A percentile compares a stretch with the other conserved stretches of the same genome.
Conservation (phyloP, 2,797 vertebrate genomes). For the Microchirus variegatus region DNA sequence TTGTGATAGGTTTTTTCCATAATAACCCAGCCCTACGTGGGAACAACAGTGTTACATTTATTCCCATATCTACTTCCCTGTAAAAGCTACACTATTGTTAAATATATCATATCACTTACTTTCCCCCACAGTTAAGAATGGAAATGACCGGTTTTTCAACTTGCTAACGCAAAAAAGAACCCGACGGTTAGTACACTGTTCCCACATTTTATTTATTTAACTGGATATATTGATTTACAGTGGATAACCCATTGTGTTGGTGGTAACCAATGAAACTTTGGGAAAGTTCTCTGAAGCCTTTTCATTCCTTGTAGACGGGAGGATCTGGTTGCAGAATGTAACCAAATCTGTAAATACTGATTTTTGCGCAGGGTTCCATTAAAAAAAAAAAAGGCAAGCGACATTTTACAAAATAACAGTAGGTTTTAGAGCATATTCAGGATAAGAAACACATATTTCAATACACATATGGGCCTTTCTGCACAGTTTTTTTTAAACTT, state of each 20-base stretch:
- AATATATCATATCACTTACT: neutral
- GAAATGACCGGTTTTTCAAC: conserved; percentile 7
- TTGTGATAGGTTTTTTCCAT: no score
- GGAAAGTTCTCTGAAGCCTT: conserved; percentile 4
- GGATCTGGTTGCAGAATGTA: neutral
- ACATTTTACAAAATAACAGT: conserved; percentile 5
- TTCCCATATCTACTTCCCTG: neutral
- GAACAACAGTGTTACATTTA: neutral
- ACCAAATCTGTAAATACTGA: neutral
- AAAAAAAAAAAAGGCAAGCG: no score
- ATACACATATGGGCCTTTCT: neutral
- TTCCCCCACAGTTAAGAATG: conserved; percentile 2
- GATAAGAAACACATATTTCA: neutral
- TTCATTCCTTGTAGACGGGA: neutral
- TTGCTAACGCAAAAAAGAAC: neutral
- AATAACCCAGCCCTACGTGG: neutral
- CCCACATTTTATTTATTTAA: conserved; percentile 14
- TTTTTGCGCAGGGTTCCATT: neutral
- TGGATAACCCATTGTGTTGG: conserved; percentile 5
- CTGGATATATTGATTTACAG: conserved; percentile 2
- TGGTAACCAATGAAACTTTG: conserved; percentile 1
- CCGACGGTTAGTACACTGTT: conserved; percentile 9
- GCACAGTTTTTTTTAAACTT: neutral
- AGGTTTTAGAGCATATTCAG: conserved; percentile 9
- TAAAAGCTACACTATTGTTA: conserved; percentile 7